Base-by-base conservation (phyloP, 2,797 vertebrate species). In the Girardinus metallicus region DNA sequence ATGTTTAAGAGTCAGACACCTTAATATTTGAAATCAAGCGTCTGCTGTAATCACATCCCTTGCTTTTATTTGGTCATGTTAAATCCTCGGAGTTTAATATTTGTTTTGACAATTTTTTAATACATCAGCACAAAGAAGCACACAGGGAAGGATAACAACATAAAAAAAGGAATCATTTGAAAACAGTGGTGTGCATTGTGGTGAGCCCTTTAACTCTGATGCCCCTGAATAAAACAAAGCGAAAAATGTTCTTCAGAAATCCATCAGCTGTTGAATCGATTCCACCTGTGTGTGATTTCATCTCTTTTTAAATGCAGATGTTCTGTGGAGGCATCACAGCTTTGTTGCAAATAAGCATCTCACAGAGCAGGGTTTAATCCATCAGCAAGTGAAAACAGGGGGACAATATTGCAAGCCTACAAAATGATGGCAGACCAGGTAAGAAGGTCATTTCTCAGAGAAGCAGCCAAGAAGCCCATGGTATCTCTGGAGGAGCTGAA, bases 1-100 rank as follows among this genome's bases (percentile, higher is more conserved):
- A 73, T 10, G 36, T 74, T 0, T 47, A 1, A 53, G 18, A 80
- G 66, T 15, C 76, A 79, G 79, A 64, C 34, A 26, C 16, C 41
- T 49, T 71, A 31, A 68, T 82, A 51, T 73, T 73, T 43, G 43
- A 87, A 79, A 84, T 82, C 9, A 18, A n/a, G n/a, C n/a, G n/a
- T n/a, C n/a, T 31, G 80, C 75, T 55, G 34, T 46, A 39, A 36
- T 64, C 60, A 64, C 60, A 34, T 64, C 16, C 21, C 60, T 1
- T 15, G 57, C 26, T 71, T 44, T 44, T n/a, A 16, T 29, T 44
- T 70, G 26, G 36, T 66, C 21, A 23, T 41, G 64, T 41, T 68
- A 68, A 36, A 39, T 15, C 36, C 36, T 41, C 12, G 1, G 11
- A 44, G 39, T 43, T 70, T 9, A 70, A 26, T n/a, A 36, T 41